Percentiles rank a stretch among this genome's conserved stretches.
Evolutionary conservation across 2,113 vertebrate species (phyloP).

Genomic region (Pseudopipra pipra): DNA sequence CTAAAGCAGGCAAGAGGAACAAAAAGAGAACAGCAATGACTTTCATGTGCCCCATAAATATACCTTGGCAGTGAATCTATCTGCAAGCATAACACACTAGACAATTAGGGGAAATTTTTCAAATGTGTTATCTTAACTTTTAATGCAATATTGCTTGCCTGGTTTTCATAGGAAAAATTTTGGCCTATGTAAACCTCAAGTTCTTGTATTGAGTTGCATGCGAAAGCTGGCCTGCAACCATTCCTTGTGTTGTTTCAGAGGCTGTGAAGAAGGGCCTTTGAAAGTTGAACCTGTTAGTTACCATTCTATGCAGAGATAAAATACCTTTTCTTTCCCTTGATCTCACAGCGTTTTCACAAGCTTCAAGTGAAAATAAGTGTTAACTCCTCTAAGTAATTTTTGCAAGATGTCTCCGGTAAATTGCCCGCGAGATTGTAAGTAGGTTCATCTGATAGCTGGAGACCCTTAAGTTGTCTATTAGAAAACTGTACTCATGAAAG

Average conservation of each 20-base stretch:
- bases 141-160: neutral
- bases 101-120: conserved; percentile 24
- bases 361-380: conserved; percentile 49
- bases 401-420: conserved; percentile 60
- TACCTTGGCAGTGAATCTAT: conserved; percentile 27
- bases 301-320: neutral
- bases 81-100: neutral
- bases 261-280: neutral
- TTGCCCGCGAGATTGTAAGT: conserved; percentile 49
- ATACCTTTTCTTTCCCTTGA: neutral
- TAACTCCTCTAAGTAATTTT: conserved; percentile 48
- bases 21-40: conserved; percentile 17
- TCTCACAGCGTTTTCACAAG: conserved; percentile 16
- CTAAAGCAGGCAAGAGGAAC: conserved; percentile 23
- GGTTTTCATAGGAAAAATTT: neutral
- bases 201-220: neutral
- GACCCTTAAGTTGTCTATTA: conserved; percentile 61
- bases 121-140: neutral
- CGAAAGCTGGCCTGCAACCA: neutral
- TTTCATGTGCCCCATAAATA: conserved; percentile 33
- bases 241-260: neutral
- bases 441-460: conserved; percentile 65
- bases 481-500: conserved; percentile 74
- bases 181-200: neutral
- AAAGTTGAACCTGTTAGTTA: conserved; percentile 1